A percentile compares a stretch with the other conserved stretches of the same genome.
Evolutionary conservation across 2,888 invertebrate genomes (phyloP).

Genomic region (Panopea generosa): DNA sequence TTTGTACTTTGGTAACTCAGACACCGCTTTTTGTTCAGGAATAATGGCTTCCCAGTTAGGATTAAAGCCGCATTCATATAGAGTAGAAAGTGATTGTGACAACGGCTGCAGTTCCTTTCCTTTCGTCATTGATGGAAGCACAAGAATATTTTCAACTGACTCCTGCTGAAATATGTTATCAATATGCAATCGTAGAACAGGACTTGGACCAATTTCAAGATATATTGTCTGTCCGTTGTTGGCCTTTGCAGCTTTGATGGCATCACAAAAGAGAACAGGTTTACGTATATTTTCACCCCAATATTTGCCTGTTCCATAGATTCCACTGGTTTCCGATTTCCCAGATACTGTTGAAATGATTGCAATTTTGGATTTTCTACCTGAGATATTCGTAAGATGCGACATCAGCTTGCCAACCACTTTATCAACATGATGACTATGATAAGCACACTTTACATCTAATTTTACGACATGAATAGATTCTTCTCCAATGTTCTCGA

Average conservation of each 20-base stretch:
- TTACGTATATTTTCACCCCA: constrained; percentile 67
- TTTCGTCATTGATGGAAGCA: constrained; percentile 25
- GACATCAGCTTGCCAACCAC: background rate
- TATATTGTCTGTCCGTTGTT: constrained; percentile 47
- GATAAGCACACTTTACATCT: constrained; percentile 61
- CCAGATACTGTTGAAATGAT: constrained; percentile 58
- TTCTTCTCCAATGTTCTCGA: constrained; percentile 25
- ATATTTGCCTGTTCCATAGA: constrained; percentile 51
- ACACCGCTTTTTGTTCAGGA: background rate
- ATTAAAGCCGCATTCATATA: constrained; percentile 10
- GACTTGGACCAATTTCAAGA: constrained; percentile 54
- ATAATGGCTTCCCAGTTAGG: constrained; percentile 5
- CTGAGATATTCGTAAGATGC: background rate
- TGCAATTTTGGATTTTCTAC: constrained; percentile 17
- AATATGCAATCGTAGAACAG: constrained; percentile 34
- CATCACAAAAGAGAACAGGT: constrained; percentile 62
- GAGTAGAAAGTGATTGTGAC: constrained; percentile 1
- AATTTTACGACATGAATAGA: constrained; percentile 26
- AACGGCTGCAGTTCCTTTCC: constrained; percentile 6
- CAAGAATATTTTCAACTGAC: constrained; percentile 8
- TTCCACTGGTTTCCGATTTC: constrained; percentile 11
- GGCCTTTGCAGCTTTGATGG: constrained; percentile 36
- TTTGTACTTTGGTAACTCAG: constrained; percentile 6
- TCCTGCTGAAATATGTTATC: constrained; percentile 16
- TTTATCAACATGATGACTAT: constrained; percentile 50